Base-by-base conservation (phyloP, 2,113 vertebrate species). In the Gulo gulo region DNA sequence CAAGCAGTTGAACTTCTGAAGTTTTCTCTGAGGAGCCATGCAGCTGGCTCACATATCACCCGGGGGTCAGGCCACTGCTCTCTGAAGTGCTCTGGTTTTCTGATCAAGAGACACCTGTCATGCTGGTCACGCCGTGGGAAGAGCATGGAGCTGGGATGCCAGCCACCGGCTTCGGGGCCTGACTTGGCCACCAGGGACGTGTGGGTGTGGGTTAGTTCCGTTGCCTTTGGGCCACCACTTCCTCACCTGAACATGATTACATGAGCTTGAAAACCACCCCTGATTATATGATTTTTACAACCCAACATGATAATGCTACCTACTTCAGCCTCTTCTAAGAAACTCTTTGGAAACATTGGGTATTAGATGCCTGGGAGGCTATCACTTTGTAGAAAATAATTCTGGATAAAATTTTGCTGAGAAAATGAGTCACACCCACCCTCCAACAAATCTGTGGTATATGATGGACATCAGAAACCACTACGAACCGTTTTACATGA, bases 31-130 rank as follows among this genome's bases (percentile, higher is more conserved):
- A 80, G 97, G 31, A 93, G 59, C 79, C 71, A 91, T 47, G 90
- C 94, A 97, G 92, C 96, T 97, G 97, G 95, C 91, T 96, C 91
- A 80, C 78, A 87, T 47, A 92, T 98, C 88, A 97, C 80, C 88
- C 7, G 0, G 81, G 57, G 83, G 50, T 88, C 79, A 97, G 82
- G 89, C 87, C 97, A 89, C 67, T 42, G 45, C 0, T 26, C 34
- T 89, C 95, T 93, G 76, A 55, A 94, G 84, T 47, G 76, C 82
- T 95, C 93, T 97, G 82, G 45, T 83, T 91, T 97, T 97, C 91
- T 86, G 80, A 84, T 93, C 85, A 91, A 31, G 59, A 95, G 88
- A 94, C 92, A 95, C 91, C 71, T 97, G 96, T 94, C 92, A 45
- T 83, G 13, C 87, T 89, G 74, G 20, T 92, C 81, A 92, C 4